Evolutionary conservation across 2,113 vertebrate genomes (phyloP).

Genomic region (Probosciger aterrimus): DNA sequence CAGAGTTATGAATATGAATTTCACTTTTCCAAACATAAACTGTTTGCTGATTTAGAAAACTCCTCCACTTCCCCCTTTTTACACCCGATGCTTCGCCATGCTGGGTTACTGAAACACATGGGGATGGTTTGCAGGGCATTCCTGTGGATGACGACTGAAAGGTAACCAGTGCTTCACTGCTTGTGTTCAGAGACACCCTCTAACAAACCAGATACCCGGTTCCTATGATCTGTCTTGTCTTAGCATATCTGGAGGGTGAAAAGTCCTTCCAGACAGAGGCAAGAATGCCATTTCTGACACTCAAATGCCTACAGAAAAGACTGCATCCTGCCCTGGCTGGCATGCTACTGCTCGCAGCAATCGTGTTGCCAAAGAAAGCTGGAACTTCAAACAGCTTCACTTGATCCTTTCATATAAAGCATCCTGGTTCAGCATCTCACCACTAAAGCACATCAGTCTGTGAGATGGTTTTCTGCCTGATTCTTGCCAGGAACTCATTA

Average conservation of each 20-base stretch:
- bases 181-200: background rate
- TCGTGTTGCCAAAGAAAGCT: background rate
- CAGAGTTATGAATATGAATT: background rate
- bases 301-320: background rate
- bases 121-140: background rate
- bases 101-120: background rate
- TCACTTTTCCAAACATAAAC: constrained; percentile 1
- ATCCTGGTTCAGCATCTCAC: constrained; percentile 24
- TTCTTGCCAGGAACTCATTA: constrained; percentile 52
- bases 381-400: constrained; percentile 40
- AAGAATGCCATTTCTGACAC: background rate
- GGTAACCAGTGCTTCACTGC: background rate
- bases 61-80: background rate
- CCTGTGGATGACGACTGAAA: rapidly evolving
- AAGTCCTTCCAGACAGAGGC: background rate
- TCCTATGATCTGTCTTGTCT: background rate
- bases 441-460: background rate
- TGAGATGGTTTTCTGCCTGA: background rate
- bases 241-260: background rate
- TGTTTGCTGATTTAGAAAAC: background rate
- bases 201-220: background rate
- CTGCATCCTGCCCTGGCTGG: background rate
- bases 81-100: background rate
- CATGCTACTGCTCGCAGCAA: background rate
- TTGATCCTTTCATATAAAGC: background rate